A percentile compares a stretch with the other conserved stretches of the same genome.
These are phyloP conservation scores for Neomorphus geoffroyi DNA, from an alignment of 2,797 vertebrate species.

Conservation along the genomic window DNA sequence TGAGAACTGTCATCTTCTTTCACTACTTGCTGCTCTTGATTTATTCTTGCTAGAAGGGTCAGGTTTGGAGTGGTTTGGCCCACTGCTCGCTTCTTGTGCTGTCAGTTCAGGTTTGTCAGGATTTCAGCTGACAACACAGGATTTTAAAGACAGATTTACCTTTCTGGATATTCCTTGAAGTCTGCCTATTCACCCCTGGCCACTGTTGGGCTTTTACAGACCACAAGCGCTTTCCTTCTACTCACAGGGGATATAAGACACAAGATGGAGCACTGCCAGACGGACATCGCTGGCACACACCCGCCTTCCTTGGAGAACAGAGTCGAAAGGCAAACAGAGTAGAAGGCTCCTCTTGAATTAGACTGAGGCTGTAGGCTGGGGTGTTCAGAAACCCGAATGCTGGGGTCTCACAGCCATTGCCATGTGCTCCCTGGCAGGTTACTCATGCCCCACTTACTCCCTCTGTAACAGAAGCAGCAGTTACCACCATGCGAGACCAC, in stretches of 20 bases:
- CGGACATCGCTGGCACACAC: background rate
- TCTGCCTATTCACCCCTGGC: background rate
- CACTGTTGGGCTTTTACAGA: background rate
- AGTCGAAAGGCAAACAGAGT: background rate
- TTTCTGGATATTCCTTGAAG: background rate
- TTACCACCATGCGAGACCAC: background rate
- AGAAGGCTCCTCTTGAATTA: background rate
- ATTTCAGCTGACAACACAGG: background rate
- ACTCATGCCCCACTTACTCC: background rate
- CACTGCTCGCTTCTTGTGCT: background rate
- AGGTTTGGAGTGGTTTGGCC: conserved; percentile 22
- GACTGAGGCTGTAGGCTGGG: background rate
- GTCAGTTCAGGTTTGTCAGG: background rate
- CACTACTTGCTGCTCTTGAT: background rate
- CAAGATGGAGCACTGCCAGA: background rate
- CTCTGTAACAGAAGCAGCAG: background rate
- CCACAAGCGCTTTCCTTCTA: background rate
- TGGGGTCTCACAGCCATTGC: background rate
- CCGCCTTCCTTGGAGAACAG: background rate
- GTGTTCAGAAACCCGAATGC: background rate
- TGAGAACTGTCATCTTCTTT: conserved; percentile 24
- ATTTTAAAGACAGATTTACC: background rate
- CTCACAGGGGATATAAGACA: background rate
- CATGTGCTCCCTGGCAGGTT: background rate
- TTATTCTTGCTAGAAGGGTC: conserved; percentile 29